Evolutionary conservation across 2,797 vertebrate species (phyloP).

Genomic region (Limosa lapponica): DNA sequence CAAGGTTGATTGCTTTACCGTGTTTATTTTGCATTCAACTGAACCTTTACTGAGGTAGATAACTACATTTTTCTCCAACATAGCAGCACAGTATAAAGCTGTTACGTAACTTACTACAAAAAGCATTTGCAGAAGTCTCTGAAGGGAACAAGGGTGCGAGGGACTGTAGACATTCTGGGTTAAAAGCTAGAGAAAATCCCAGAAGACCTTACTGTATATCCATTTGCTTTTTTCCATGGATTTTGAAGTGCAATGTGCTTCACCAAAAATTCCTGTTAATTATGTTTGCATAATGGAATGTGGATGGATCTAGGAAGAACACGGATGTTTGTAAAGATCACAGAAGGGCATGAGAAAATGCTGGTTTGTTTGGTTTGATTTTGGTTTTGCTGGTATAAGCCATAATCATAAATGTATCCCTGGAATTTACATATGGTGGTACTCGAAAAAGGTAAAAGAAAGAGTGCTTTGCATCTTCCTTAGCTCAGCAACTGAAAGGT

Average conservation of each 20-base stretch:
- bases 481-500: background rate
- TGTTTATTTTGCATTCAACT: background rate
- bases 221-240: background rate
- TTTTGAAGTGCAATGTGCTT: slow-evolving; percentile 6
- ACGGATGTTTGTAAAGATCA: slow-evolving; percentile 18
- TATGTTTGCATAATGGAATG: slow-evolving; percentile 15
- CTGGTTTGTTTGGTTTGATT: background rate
- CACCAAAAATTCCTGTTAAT: background rate
- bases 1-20: background rate
- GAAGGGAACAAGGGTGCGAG: background rate
- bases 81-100: background rate
- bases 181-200: background rate
- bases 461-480: background rate
- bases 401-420: background rate
- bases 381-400: background rate
- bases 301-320: background rate
- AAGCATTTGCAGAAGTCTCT: background rate
- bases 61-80: background rate
- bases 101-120: background rate
- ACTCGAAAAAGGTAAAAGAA: background rate
- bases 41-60: background rate
- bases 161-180: background rate
- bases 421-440: background rate
- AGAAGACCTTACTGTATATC: background rate
- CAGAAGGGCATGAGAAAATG: slow-evolving; percentile 12